Percentiles rank a stretch among this genome's conserved stretches.
These are phyloP conservation scores for Saccopteryx bilineata DNA, from an alignment of 2,113 vertebrate species.

Conservation along the genomic window DNA sequence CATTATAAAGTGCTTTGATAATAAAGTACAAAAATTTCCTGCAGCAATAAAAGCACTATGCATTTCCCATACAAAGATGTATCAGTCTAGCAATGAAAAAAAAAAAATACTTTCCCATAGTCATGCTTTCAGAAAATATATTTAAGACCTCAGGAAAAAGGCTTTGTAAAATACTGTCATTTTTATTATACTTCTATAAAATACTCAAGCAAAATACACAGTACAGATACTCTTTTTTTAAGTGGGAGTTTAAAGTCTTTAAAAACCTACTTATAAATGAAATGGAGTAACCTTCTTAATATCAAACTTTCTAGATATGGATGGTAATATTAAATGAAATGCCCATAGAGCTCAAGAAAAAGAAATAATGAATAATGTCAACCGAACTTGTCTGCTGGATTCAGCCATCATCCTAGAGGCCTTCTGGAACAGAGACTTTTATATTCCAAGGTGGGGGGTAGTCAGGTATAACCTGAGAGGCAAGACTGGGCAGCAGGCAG, in stretches of 20 bases:
- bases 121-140: constrained; percentile 68
- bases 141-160: constrained; percentile 51
- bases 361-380: neutral
- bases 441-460: neutral
- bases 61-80: constrained; percentile 76
- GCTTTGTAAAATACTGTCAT: constrained; percentile 23
- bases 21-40: constrained; percentile 86
- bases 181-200: constrained; percentile 73
- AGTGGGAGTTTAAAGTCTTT: constrained; percentile 50
- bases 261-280: constrained; percentile 33
- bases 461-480: fast-evolving
- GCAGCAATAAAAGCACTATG: constrained; percentile 83
- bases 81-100: constrained; percentile 18
- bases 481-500: fast-evolving
- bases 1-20: constrained; percentile 86
- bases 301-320: neutral
- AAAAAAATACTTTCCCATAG: constrained; percentile 51
- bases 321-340: neutral
- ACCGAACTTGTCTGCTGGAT: neutral
- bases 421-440: neutral
- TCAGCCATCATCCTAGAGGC: neutral
- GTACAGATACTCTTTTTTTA: neutral
- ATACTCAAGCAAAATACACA: constrained; percentile 51
- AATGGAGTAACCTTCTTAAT: constrained; percentile 25
- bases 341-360: neutral